Base-by-base conservation (phyloP, 2,888 invertebrate species). In the Heliconius hortense region DNA sequence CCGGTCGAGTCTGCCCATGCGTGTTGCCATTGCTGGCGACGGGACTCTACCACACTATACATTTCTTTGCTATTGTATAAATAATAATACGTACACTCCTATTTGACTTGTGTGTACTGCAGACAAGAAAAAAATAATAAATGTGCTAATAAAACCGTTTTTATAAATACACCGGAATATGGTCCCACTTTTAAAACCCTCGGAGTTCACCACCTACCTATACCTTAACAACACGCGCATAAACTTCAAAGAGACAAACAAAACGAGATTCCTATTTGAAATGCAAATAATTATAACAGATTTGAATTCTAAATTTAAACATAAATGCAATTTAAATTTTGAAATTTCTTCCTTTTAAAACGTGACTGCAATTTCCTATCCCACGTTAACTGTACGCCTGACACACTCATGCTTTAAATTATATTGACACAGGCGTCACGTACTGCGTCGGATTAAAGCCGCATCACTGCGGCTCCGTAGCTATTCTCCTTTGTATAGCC, bases 381-480 rank as follows among this genome's bases (percentile, higher is more conserved):
- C 74, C 60, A 75, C 73, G 72, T 74, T 74, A 74, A 77, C 77
- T 73, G 77, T 77, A 73, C 79, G 77, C 77, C 77, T 79, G 77
- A 76, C 76, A 77, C 78, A 78, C 76, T 76, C 76, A 73, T 73
- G 73, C 77, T 78, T 77, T 79, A 82, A 82, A 82, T 80, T 79
- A 78, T 81, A 82, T 88, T 87, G 86, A 87, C 84, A 85, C 80
- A 85, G 84, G 82, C 84, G 83, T 86, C 88, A 86, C 86, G 85
- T 86, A 84, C 79, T 82, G 80, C 81, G 79, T 81, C 79, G 83
- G 84, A 89, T 88, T 88, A 87, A 89, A 88, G 84, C 78, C 77
- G 73, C 77, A 76, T 74, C 77, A 75, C 75, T 77, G 77, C 72
- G 71, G 72, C 73, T 73, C 72, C 77, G 72, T 72, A 74, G 69